Conservation (phyloP, 1,140 invertebrate species). For the Drosophila pruinosa region DNA sequence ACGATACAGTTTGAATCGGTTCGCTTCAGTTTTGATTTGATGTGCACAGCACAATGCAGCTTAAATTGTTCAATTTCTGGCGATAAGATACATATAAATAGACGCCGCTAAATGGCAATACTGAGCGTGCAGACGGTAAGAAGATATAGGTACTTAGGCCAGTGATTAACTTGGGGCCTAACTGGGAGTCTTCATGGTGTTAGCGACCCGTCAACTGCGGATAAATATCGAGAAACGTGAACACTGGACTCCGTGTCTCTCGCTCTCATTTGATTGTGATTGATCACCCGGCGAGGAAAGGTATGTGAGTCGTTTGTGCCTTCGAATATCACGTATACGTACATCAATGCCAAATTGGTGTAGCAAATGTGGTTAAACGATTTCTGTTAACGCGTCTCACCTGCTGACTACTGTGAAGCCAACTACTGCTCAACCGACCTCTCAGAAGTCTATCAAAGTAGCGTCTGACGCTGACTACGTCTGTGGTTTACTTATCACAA, state of each 20-base stretch:
- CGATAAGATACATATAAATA: slow-evolving; percentile 64
- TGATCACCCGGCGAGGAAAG: slow-evolving; percentile 10
- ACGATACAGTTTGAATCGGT: slow-evolving; percentile 39
- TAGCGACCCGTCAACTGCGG: slow-evolving; percentile 18
- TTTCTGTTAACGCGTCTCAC: not conserved
- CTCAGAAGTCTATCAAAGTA: not conserved
- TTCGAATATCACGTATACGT: slow-evolving; percentile 44
- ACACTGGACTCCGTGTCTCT: not conserved
- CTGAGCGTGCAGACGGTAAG: not conserved
- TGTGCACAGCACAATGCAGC: slow-evolving; percentile 70
- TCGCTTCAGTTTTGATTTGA: slow-evolving; percentile 47
- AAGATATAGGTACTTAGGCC: slow-evolving; percentile 25
- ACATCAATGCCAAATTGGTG: slow-evolving; percentile 33
- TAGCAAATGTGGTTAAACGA: slow-evolving; percentile 29
- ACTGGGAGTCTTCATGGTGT: slow-evolving; percentile 1
- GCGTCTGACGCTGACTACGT: not conserved
- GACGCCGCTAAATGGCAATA: slow-evolving; percentile 49
- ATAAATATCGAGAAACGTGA: slow-evolving; percentile 45
- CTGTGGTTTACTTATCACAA: slow-evolving; percentile 25
- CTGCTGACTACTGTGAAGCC: not conserved
- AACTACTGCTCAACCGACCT: not conserved
- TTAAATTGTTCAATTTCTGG: slow-evolving; percentile 71
- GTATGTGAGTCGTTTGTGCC: not conserved
- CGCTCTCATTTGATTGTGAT: slow-evolving; percentile 24
- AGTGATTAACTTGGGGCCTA: slow-evolving; percentile 10